Percentiles rank a stretch among this genome's conserved stretches.
Conservation (phyloP, 2,797 vertebrate genomes). For the Lutjanus argentimaculatus region DNA sequence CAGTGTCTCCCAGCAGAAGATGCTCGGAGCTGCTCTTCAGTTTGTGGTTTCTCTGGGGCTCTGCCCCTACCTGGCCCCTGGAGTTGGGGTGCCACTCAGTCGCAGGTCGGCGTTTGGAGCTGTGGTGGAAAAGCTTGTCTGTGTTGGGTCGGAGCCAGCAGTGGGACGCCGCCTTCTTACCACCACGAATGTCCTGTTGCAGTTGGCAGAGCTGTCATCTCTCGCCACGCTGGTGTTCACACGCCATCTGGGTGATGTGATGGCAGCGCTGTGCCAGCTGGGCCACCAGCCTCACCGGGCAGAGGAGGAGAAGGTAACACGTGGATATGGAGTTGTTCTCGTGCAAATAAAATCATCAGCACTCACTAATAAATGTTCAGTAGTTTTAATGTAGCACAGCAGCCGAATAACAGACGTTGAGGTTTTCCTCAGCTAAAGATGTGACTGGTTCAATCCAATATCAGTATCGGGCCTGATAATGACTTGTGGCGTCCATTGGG, state of each 20-base stretch:
- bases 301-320: conserved; percentile 73
- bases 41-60: conserved; percentile 91
- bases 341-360: too few relatives aligned
- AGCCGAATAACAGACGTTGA: too few relatives aligned
- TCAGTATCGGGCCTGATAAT: too few relatives aligned
- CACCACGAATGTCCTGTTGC: conserved; percentile 81
- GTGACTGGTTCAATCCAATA: too few relatives aligned
- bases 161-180: conserved; percentile 78
- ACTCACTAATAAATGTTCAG: too few relatives aligned
- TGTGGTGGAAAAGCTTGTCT: conserved; percentile 80
- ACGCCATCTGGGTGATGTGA: conserved; percentile 91
- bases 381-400: too few relatives aligned
- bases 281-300: conserved; percentile 86
- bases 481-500: too few relatives aligned
- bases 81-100: conserved; percentile 88
- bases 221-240: conserved; percentile 88
- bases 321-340: not conserved
- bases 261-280: conserved; percentile 92
- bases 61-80: conserved; percentile 89
- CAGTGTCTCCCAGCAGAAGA: conserved; percentile 90
- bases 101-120: conserved; percentile 88
- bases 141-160: conserved; percentile 15
- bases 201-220: conserved; percentile 81
- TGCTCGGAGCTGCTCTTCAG: conserved; percentile 86
- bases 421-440: too few relatives aligned